A percentile compares a stretch with the other conserved stretches of the same genome.
Conservation (phyloP, 2,113 vertebrate species). For the Hyaena hyaena region DNA sequence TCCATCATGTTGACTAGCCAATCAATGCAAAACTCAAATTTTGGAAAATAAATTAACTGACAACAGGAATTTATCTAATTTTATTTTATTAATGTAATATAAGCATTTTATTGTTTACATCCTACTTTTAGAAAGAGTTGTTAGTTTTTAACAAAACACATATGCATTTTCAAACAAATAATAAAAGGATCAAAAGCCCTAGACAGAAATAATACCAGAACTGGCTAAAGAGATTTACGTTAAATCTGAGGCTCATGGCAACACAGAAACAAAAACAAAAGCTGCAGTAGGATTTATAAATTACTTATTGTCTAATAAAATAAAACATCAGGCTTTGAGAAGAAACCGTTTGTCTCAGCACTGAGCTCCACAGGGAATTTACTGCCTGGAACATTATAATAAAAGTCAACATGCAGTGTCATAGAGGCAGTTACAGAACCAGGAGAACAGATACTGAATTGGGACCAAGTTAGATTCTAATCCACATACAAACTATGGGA, state of each 20-base stretch:
- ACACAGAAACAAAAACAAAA: conserved; percentile 6
- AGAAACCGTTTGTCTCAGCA: conserved; percentile 28
- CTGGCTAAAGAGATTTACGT: conserved; percentile 19
- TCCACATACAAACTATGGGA: neutral
- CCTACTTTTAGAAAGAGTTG: neutral
- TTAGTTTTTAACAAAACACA: conserved; percentile 45
- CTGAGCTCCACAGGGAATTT: conserved; percentile 18
- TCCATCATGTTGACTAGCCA: neutral
- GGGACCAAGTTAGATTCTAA: neutral
- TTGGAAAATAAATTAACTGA: conserved; percentile 7
- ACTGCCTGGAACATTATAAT: neutral
- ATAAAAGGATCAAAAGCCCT: conserved; percentile 52
- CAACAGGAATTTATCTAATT: neutral
- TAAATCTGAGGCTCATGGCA: neutral
- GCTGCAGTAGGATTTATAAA: conserved; percentile 18
- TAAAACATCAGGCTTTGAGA: neutral
- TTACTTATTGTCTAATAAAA: conserved; percentile 46
- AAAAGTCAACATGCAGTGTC: neutral
- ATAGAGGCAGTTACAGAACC: neutral
- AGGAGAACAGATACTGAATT: neutral
- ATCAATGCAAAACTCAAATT: conserved; percentile 28
- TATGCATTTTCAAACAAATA: neutral
- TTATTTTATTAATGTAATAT: conserved; percentile 13
- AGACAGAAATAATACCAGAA: neutral
- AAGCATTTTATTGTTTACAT: conserved; percentile 6